Base-by-base conservation (phyloP, 2,888 invertebrate genomes). In the Elysia crispata region DNA sequence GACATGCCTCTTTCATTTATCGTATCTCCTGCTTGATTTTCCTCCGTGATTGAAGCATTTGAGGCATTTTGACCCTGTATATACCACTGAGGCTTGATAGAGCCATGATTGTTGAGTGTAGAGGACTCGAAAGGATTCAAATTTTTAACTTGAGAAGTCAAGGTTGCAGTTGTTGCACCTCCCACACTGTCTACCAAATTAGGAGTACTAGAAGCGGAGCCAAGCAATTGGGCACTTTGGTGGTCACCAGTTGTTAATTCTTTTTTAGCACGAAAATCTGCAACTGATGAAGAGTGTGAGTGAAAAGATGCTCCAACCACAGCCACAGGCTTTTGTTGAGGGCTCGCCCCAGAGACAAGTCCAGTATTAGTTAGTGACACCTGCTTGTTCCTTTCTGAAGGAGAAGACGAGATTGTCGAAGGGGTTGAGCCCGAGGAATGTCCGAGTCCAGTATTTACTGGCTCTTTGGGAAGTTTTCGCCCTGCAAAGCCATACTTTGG, bases 401-500 rank as follows among this genome's bases (percentile, higher is more conserved):
- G n/a, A n/a, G n/a, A 41, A 41, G 41, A 11, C 11, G 41, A 41
- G 3, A 41, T 41, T 11, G 3, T 11, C 11, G 41, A 41, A 11
- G 11, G 5, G 41, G 41, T 41, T 11, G 41, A 41, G 60, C 6
- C 60, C 6, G 60, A 60, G n/a, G 23, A 15, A 23, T 23, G 20
- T 23, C 3, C n/a, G 15, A 6, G 20, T 23, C 8, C 5, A 20
- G 23, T 41, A 30, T 78, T 66, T n/a, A 15, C 50, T 33, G 72
- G 30, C 50, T 82, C 72, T 62, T 83, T 84, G n/a, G 83, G 84
- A 11, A 84, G 81, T 70, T 83, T 83, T 76, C 83, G 84, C 54
- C 72, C 82, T 50, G 84, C 84, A 73, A 88, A 88, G 77, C 84
- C 87, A 81, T 89, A 88, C 72, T 88, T 89, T 28, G 88, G 88